Conservation (phyloP, 1,140 invertebrate species). For the Drosophila santomea region DNA sequence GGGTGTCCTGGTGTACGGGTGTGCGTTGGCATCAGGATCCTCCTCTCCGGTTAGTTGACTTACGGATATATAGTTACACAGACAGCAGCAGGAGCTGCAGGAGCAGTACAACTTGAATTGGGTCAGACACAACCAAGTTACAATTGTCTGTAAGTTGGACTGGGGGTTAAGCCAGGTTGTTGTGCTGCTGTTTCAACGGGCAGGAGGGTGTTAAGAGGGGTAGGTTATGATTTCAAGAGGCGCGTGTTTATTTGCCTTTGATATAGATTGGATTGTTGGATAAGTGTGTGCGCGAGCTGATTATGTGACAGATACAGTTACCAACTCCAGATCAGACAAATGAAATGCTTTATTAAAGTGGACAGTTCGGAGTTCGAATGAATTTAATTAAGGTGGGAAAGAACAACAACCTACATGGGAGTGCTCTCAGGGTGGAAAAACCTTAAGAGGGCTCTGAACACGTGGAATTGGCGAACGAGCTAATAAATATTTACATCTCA, state of each 20-base stretch:
- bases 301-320: slow-evolving; percentile 60
- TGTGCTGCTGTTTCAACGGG: not conserved
- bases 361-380: slow-evolving; percentile 16
- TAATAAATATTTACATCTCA: too few relatives aligned
- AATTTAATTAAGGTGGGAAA: slow-evolving; percentile 20
- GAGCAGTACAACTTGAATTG: slow-evolving; percentile 57
- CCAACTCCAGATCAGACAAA: slow-evolving; percentile 23
- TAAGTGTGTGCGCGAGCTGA: slow-evolving; percentile 35
- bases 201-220: slow-evolving; percentile 8
- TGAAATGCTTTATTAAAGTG: slow-evolving; percentile 22
- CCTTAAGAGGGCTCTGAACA: not conserved
- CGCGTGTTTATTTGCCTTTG: slow-evolving; percentile 79
- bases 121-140: slow-evolving; percentile 68
- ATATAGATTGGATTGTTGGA: slow-evolving; percentile 76
- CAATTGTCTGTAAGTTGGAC: slow-evolving; percentile 25
- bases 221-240: slow-evolving; percentile 60
- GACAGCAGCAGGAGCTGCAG: not conserved
- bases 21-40: slow-evolving; percentile 4
- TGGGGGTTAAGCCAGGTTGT: slow-evolving; percentile 5
- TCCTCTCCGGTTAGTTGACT: slow-evolving; percentile 69
- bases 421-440: not conserved
- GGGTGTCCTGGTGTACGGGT: slow-evolving; percentile 6
- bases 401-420: not conserved
- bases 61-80: slow-evolving; percentile 51
- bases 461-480: too few relatives aligned